Conservation (phyloP, 2,888 invertebrate species). For the Tachina lurida region DNA sequence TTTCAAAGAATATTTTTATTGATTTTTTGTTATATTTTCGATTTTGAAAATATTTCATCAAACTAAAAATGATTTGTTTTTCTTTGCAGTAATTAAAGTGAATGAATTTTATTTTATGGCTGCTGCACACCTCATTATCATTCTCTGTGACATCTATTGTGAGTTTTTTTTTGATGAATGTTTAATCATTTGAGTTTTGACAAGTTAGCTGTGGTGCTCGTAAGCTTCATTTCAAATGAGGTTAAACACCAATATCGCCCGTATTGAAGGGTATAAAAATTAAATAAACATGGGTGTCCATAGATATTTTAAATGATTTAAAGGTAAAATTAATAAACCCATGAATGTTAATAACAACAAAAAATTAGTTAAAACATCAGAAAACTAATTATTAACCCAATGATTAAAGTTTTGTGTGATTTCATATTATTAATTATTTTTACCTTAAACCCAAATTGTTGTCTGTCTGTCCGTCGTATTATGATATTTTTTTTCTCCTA, state of each 20-base stretch:
- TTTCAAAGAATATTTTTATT: too few species aligned
- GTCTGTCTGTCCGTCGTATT: background rate
- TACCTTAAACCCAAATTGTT: constrained; percentile 35
- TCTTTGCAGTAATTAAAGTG: too few species aligned
- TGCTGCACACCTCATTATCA: too few species aligned
- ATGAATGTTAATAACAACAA: constrained; percentile 20
- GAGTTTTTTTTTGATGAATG: too few species aligned
- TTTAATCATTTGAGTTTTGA: too few species aligned
- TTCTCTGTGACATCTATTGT: too few species aligned
- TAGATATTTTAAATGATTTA: background rate
- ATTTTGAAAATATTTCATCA: too few species aligned
- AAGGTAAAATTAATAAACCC: constrained; percentile 41
- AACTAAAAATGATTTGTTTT: too few species aligned
- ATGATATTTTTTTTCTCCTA: background rate
- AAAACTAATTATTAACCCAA: constrained; percentile 21
- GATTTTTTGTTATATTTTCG: too few species aligned
- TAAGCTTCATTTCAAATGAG: too few species aligned
- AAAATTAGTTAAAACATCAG: constrained; percentile 14
- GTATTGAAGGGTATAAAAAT: background rate
- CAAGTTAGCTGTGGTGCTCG: too few species aligned
- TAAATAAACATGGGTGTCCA: background rate
- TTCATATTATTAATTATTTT: constrained; percentile 41
- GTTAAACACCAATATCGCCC: background rate
- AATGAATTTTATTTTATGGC: too few species aligned
- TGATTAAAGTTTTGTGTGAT: constrained; percentile 34